Percentiles rank a stretch among this genome's conserved stretches.
phyloP scores from a whole-genome alignment of 1,140 invertebrate genomes.

The Cheumatopsyche charites region DNA sequence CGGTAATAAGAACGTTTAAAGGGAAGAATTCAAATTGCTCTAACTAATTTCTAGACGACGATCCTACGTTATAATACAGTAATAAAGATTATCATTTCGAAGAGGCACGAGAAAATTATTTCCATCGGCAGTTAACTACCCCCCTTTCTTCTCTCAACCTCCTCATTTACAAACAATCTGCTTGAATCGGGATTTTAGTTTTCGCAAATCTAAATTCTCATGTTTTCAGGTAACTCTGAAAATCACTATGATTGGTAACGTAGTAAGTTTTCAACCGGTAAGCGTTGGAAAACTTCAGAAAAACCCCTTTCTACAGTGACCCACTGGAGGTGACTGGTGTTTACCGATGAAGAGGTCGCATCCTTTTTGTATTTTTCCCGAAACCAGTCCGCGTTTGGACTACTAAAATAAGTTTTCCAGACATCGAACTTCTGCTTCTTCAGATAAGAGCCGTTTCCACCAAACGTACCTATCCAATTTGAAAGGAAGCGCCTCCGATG shows the following conservation, averaged over 20 bases:
- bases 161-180: neutral
- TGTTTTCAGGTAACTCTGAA: constrained; percentile 18
- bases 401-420: neutral
- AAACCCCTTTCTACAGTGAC: neutral
- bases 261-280: neutral
- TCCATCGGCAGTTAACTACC: constrained; percentile 3
- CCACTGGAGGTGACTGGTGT: constrained; percentile 32
- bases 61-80: constrained; percentile 14
- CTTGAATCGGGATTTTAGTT: neutral
- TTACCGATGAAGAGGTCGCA: constrained; percentile 14
- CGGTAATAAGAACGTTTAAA: constrained; percentile 17
- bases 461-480: neutral
- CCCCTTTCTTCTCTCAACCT: neutral
- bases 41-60: constrained; percentile 15
- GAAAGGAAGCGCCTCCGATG: neutral
- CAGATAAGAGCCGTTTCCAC: neutral
- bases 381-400: constrained; percentile 15
- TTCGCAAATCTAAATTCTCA: neutral
- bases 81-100: constrained; percentile 22
- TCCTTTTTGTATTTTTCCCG: constrained; percentile 8
- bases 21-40: constrained; percentile 22
- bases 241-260: constrained; percentile 19
- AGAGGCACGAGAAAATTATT: constrained; percentile 10
- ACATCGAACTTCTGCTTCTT: neutral
- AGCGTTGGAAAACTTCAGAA: neutral